phyloP scores from a whole-genome alignment of 2,113 vertebrate species.

The Coregonus clupeaformis region DNA sequence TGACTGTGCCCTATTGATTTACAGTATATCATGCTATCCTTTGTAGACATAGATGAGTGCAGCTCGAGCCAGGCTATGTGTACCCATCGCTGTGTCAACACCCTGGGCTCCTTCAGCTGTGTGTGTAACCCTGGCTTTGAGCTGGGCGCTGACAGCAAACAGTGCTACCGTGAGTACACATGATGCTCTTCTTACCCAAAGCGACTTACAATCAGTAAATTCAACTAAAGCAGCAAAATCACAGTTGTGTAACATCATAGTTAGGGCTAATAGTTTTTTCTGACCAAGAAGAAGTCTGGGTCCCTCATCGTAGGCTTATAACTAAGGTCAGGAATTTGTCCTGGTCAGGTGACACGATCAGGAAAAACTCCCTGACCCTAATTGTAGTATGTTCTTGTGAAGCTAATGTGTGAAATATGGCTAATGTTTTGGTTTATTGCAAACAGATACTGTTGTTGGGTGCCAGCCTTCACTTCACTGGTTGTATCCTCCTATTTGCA shows the following conservation, averaged over 20 bases:
- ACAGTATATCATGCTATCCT: background rate
- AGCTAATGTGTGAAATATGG: too few species aligned
- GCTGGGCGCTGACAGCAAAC: constrained; percentile 81
- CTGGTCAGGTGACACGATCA: too few species aligned
- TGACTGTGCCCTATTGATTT: background rate
- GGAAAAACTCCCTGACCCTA: too few species aligned
- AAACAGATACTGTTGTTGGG: too few species aligned
- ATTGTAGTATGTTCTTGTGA: too few species aligned
- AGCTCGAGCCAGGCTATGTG: constrained; percentile 67
- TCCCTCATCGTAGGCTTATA: background rate
- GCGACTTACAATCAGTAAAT: background rate
- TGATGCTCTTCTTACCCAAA: background rate
- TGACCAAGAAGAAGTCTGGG: background rate
- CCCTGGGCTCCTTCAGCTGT: constrained; percentile 80
- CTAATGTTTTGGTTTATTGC: too few species aligned
- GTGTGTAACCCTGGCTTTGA: constrained; percentile 81
- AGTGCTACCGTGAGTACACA: constrained; percentile 83
- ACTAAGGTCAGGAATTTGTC: too few species aligned
- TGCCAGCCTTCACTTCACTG: too few species aligned
- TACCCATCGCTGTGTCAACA: constrained; percentile 81
- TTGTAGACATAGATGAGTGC: constrained; percentile 81
- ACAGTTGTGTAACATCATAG: too few species aligned
- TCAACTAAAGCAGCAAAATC: background rate
- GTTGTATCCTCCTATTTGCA: constrained; percentile 41
- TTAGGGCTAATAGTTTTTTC: too few species aligned